These are phyloP conservation scores for Dreissena rostriformis DNA, from an alignment of 1,140 invertebrate genomes.

Conservation along the genomic window DNA sequence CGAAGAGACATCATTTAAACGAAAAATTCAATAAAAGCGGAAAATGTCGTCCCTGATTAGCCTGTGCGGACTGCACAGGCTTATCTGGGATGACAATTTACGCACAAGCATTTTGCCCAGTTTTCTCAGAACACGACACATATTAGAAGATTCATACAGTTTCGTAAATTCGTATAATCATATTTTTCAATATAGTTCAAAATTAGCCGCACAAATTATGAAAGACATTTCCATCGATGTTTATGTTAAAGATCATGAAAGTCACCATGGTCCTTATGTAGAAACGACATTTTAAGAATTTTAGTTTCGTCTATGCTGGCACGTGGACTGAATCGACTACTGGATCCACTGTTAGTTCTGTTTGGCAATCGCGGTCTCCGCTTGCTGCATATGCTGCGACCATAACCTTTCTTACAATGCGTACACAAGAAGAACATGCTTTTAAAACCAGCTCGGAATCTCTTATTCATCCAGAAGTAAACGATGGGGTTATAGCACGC, in stretches of 20 bases:
- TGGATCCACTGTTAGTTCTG: conserved; percentile 43
- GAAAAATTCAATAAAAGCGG: too few species aligned
- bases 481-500: conserved; percentile 96
- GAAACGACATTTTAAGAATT: conserved; percentile 51
- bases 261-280: conserved; percentile 31
- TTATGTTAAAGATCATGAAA: conserved; percentile 22
- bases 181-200: not conserved
- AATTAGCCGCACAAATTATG: not conserved
- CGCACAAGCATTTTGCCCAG: too few species aligned
- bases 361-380: conserved; percentile 16
- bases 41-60: too few species aligned
- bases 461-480: conserved; percentile 95
- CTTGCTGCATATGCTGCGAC: not conserved
- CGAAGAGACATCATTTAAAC: too few species aligned
- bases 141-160: too few species aligned
- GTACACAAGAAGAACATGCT: conserved; percentile 60
- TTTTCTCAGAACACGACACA: too few species aligned
- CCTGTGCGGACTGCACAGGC: too few species aligned
- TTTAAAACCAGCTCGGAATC: conserved; percentile 85
- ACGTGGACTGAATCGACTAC: conserved; percentile 43
- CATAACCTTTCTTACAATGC: conserved; percentile 30
- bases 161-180: too few species aligned
- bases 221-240: not conserved
- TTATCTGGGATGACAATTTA: too few species aligned
- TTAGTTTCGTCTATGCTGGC: conserved; percentile 49